Evolutionary conservation across 2,888 invertebrate species (phyloP).

Genomic region (Hypena proboscidalis): DNA sequence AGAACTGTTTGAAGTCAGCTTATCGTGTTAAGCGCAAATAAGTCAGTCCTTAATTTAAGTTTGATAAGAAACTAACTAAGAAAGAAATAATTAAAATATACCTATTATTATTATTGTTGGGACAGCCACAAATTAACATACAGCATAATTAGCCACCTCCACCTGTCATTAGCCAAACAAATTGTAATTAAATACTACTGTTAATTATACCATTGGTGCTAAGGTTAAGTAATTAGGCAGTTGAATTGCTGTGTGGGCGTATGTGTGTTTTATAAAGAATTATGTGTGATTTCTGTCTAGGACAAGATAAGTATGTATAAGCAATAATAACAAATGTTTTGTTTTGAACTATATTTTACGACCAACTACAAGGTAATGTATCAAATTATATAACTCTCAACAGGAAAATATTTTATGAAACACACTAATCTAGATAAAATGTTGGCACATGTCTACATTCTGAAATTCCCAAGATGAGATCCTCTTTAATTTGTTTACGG

Average conservation of each 20-base stretch:
- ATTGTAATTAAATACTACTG: constrained; percentile 62
- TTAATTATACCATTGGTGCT: constrained; percentile 55
- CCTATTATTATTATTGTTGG: neutral
- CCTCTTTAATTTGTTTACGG: neutral
- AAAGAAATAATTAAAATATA: constrained; percentile 6
- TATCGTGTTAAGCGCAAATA: neutral
- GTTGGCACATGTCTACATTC: neutral
- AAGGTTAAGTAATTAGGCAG: constrained; percentile 50
- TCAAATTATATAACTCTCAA: constrained; percentile 25
- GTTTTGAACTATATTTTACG: too few relatives aligned
- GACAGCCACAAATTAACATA: constrained; percentile 23
- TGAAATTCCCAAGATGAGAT: neutral
- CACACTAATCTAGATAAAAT: constrained; percentile 9
- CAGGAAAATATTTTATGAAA: constrained; percentile 7
- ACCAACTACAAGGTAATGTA: too few relatives aligned
- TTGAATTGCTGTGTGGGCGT: constrained; percentile 25
- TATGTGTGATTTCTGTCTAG: constrained; percentile 5
- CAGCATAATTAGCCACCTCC: constrained; percentile 49
- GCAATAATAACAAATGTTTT: too few relatives aligned
- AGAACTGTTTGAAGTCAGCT: neutral
- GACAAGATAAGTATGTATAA: too few relatives aligned
- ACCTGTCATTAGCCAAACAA: constrained; percentile 59
- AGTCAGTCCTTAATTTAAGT: too few relatives aligned
- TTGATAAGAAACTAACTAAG: too few relatives aligned
- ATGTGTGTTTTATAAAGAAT: neutral